phyloP scores from a whole-genome alignment of 2,888 invertebrate species.

The Phytoseiulus persimilis region DNA sequence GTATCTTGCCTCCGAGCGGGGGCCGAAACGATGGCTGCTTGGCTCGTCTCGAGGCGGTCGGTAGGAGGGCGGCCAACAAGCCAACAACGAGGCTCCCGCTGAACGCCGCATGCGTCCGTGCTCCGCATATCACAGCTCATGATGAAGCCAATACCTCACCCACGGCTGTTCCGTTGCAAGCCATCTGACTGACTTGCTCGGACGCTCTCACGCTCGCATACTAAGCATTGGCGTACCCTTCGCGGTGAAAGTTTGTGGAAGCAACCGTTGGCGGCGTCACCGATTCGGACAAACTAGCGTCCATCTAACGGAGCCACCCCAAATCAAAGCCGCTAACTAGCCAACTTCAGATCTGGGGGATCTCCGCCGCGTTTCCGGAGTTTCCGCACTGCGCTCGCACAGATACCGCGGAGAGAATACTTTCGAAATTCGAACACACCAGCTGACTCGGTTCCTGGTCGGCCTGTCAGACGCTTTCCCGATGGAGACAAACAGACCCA shows the following conservation, averaged over 20 bases:
- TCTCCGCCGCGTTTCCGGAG: too few species aligned
- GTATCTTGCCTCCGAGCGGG: neutral
- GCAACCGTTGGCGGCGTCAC: neutral
- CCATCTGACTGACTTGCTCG: neutral
- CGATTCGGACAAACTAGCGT: neutral
- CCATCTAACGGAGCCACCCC: neutral
- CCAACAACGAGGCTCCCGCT: neutral
- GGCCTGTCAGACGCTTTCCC: neutral
- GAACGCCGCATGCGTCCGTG: neutral
- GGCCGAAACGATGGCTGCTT: neutral
- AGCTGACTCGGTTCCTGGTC: too few species aligned
- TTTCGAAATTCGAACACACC: neutral
- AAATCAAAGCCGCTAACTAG: too few species aligned
- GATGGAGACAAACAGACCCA: neutral
- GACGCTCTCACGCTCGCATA: neutral
- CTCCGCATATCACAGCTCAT: constrained; percentile 23
- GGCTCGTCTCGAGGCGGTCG: neutral
- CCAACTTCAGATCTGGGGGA: too few species aligned
- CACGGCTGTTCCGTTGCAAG: neutral
- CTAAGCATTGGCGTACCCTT: neutral
- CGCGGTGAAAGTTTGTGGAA: neutral
- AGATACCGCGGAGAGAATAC: neutral
- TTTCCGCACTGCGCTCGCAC: too few species aligned
- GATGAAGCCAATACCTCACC: constrained; percentile 37
- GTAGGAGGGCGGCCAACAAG: neutral